A percentile compares a stretch with the other conserved stretches of the same genome.
Evolutionary conservation across 1,140 invertebrate genomes (phyloP).

Genomic region (Saccostrea cuccullata): DNA sequence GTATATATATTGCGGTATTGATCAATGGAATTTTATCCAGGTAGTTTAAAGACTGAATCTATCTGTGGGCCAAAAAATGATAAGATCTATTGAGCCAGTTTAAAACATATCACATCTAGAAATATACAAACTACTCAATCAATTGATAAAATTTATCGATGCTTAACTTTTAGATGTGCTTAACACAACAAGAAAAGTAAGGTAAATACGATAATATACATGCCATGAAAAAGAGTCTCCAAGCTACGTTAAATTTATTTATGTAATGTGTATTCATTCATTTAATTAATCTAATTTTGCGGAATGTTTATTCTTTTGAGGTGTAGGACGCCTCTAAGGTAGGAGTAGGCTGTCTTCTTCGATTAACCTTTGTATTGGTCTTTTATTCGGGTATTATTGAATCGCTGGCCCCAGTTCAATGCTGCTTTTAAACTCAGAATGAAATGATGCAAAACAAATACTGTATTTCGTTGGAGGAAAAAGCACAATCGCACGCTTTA

Average conservation of each 20-base stretch:
- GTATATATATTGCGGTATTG: neutral
- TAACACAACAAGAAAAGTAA: constrained; percentile 25
- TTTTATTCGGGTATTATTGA: neutral
- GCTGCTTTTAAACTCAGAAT: neutral
- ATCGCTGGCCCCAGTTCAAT: neutral
- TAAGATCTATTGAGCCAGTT: constrained; percentile 20
- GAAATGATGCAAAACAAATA: neutral
- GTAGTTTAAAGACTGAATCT: constrained; percentile 31
- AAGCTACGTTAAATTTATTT: constrained; percentile 3
- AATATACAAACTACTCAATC: constrained; percentile 8
- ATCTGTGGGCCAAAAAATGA: constrained; percentile 8
- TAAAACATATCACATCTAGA: constrained; percentile 27
- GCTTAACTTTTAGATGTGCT: constrained; percentile 33
- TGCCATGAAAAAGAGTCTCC: neutral
- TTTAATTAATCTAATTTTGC: constrained; percentile 24
- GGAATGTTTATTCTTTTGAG: neutral
- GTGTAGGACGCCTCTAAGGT: neutral
- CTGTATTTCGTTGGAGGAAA: neutral
- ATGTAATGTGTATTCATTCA: neutral
- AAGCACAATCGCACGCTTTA: neutral
- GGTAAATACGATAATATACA: neutral
- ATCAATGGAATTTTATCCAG: constrained; percentile 28
- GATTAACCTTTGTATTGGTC: neutral
- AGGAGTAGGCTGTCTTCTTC: neutral
- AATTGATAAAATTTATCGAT: constrained; percentile 35